Conservation (phyloP, 2,113 vertebrate genomes). For the Hystrix cristata region DNA sequence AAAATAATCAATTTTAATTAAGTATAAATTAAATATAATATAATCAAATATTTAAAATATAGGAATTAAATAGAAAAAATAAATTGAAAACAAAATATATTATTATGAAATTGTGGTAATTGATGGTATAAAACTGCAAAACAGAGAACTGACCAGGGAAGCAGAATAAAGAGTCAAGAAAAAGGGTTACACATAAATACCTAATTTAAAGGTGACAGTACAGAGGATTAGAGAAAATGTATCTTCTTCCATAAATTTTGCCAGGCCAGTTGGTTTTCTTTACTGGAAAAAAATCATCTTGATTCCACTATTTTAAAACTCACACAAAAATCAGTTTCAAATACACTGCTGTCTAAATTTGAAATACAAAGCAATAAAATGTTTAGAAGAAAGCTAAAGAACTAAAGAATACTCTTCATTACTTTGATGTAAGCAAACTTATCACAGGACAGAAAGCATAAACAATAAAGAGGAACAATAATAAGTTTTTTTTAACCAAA, state of each 20-base stretch:
- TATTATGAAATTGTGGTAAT: background rate
- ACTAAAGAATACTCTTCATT: background rate
- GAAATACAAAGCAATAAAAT: background rate
- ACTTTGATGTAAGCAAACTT: background rate
- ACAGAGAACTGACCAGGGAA: background rate
- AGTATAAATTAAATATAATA: background rate
- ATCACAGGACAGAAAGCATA: background rate
- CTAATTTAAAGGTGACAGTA: background rate
- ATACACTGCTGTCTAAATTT: background rate
- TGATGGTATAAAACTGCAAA: background rate
- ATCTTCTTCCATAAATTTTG: background rate
- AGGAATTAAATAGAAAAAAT: background rate
- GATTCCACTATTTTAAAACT: background rate
- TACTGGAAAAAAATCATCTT: background rate
- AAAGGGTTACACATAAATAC: background rate
- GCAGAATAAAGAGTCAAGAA: background rate
- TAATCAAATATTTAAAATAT: background rate
- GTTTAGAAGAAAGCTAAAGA: background rate
- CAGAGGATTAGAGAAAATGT: background rate
- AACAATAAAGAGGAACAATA: background rate
- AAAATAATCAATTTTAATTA: background rate
- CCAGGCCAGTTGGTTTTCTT: background rate
- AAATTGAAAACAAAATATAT: background rate
- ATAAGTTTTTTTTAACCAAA: background rate
- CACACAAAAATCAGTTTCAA: background rate